Percentiles rank a stretch among this genome's conserved stretches.
These are phyloP conservation scores for Triplophysa siluroides DNA, from an alignment of 2,113 vertebrate species.

Conservation along the genomic window DNA sequence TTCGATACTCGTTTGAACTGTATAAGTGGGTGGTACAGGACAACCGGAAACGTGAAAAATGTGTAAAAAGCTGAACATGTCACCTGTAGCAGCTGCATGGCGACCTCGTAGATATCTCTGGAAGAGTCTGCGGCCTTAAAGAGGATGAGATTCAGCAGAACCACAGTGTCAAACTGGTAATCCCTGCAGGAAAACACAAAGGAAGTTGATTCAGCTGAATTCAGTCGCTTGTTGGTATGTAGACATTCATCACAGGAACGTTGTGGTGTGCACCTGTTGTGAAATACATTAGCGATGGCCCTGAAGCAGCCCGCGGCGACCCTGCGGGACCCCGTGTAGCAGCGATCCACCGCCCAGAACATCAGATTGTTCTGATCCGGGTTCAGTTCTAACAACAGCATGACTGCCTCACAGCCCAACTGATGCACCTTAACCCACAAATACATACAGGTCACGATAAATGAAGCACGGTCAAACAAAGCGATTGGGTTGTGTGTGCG, in stretches of 20 bases:
- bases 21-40: too few species aligned
- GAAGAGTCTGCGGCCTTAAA: constrained; percentile 98
- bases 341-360: constrained; percentile 98
- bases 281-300: constrained; percentile 96
- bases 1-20: too few species aligned
- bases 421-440: constrained; percentile 85
- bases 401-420: constrained; percentile 95
- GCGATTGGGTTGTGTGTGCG: not conserved
- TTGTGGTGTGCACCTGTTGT: constrained; percentile 82
- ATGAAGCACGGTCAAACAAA: not conserved
- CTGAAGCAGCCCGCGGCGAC: constrained; percentile 95
- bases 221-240: not conserved
- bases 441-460: not conserved
- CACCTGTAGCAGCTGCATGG: constrained; percentile 97
- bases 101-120: constrained; percentile 94
- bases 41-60: too few species aligned
- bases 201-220: not conserved
- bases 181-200: constrained; percentile 76
- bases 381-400: constrained; percentile 93
- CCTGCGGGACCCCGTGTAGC: constrained; percentile 92
- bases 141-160: constrained; percentile 95
- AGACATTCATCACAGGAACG: not conserved
- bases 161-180: constrained; percentile 98
- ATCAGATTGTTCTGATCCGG: constrained; percentile 98
- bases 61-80: not conserved